Percentiles rank a stretch among this genome's conserved stretches.
These are phyloP conservation scores for Synaphobranchus kaupii DNA, from an alignment of 2,797 vertebrate species.

Conservation along the genomic window DNA sequence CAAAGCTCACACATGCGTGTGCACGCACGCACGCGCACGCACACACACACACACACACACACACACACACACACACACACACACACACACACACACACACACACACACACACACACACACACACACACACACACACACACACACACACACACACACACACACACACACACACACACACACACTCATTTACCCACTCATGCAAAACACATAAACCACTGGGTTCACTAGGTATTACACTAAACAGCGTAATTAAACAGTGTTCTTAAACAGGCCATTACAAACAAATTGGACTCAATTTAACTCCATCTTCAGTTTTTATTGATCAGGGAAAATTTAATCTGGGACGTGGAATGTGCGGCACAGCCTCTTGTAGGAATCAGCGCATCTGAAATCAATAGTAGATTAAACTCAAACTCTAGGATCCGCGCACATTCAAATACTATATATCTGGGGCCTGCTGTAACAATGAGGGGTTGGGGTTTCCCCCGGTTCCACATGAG, in stretches of 20 bases:
- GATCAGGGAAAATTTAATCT: slow-evolving; percentile 72
- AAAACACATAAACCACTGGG: background rate
- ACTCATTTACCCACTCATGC: background rate
- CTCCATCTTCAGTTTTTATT: slow-evolving; percentile 61
- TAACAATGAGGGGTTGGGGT: background rate
- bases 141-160: background rate
- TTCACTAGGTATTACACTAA: background rate
- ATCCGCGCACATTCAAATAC: slow-evolving; percentile 72
- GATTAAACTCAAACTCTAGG: slow-evolving; percentile 80
- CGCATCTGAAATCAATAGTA: slow-evolving; percentile 57
- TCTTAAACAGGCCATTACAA: slow-evolving; percentile 60
- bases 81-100: background rate
- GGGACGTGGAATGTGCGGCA: slow-evolving; percentile 70
- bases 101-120: background rate
- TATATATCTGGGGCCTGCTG: slow-evolving; percentile 43
- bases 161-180: background rate
- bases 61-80: background rate
- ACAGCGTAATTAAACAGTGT: background rate
- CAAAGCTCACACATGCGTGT: too few relatives aligned
- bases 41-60: background rate
- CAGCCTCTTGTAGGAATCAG: slow-evolving; percentile 63
- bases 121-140: background rate
- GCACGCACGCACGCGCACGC: too few relatives aligned
- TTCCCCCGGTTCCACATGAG: background rate
- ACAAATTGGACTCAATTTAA: slow-evolving; percentile 55